Conservation (phyloP, 2,797 vertebrate species). For the Arctocebus calabarensis region DNA sequence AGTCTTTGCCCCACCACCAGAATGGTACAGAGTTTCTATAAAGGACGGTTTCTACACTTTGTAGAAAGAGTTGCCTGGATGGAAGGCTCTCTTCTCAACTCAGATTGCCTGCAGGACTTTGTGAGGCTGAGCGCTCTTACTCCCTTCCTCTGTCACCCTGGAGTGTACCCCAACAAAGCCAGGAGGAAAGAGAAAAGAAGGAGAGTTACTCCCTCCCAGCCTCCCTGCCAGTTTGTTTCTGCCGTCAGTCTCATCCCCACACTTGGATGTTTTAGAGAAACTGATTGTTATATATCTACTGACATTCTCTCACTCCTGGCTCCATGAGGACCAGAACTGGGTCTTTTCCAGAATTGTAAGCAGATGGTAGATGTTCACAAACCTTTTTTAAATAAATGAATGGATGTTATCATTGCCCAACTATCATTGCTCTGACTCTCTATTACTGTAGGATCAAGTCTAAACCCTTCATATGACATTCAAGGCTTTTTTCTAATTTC, state of each 20-base stretch:
- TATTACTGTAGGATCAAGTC: not conserved
- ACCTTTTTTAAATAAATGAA: not conserved
- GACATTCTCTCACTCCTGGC: not conserved
- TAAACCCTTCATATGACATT: not conserved
- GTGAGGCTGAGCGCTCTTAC: not conserved
- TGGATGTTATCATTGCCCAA: not conserved
- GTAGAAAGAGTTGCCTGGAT: not conserved
- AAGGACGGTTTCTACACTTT: not conserved
- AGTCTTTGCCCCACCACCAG: not conserved
- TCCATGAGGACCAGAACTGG: not conserved
- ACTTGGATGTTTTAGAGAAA: not conserved
- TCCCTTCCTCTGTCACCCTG: not conserved
- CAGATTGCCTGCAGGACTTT: not conserved
- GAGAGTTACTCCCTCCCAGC: not conserved
- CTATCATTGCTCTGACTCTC: not conserved
- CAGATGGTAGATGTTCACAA: not conserved
- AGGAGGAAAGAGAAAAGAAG: not conserved
- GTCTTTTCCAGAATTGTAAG: not conserved
- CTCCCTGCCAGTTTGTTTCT: not conserved
- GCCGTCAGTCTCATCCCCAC: not conserved
- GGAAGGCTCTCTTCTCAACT: not conserved
- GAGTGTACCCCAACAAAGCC: not conserved
- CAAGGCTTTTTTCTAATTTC: not conserved
- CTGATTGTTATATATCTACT: not conserved
- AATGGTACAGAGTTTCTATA: not conserved